Base-by-base conservation (phyloP, 2,113 vertebrate species). In the Elephantulus edwardii region DNA sequence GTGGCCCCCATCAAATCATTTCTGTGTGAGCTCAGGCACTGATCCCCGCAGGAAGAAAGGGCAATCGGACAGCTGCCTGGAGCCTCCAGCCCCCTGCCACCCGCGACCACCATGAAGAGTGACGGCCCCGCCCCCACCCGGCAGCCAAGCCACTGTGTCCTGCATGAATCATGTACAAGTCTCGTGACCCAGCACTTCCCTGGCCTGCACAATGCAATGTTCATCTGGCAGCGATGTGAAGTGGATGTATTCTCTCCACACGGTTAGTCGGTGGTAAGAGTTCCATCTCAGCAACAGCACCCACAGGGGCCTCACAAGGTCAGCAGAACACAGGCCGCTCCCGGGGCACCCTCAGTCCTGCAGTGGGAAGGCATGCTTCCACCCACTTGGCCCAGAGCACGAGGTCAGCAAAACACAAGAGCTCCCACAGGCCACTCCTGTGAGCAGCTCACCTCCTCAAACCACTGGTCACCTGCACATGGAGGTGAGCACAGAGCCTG, bases 91-190 rank as follows among this genome's bases (percentile, higher is more conserved):
- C 58, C 38, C 83, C 4, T 24, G 11, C 26, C 4, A 0, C 58
- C 50, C 8, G 66, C 0, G 26, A 76, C 66, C 60, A 1, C 2
- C 0, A 1, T 0, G 0, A 24, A 46, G 86, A 88, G 6, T 52
- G 44, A 92, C 0, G 3, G 44, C 87, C 7, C 1, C 77, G n/a
- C 54, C 84, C 85, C 94, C 17, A 60, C 83, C 93, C 81, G 87
- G 90, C 94, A 87, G 86, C 83, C 56, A 83, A 89, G 80, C 94
- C 95, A 75, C 19, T 33, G 71, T 58, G 90, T 10, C 81, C 89
- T 60, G 58, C 87, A 72, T 93, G 81, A 92, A 89, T 91, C 60
- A 93, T 92, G 89, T 93, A 92, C 79, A 80, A 79, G 33, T 79
- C 89, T 95, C 89, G 86, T 44, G 30, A 85, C 85, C 28, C 19